Percentiles rank a stretch among this genome's conserved stretches.
These are phyloP conservation scores for Nephotettix cincticeps DNA, from an alignment of 1,140 invertebrate genomes.

Conservation along the genomic window DNA sequence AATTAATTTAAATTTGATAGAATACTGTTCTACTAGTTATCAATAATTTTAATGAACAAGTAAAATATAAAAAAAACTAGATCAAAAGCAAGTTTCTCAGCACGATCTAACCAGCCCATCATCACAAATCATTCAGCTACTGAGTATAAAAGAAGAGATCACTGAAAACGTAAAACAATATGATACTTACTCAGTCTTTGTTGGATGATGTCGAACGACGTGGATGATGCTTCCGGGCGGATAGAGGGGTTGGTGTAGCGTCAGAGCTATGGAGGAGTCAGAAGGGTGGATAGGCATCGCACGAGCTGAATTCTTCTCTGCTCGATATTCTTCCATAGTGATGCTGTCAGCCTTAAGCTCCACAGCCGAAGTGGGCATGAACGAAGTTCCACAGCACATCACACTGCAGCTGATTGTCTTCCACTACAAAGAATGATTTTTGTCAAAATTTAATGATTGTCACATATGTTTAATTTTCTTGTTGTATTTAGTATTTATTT, in stretches of 20 bases:
- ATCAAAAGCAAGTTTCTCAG: not conserved
- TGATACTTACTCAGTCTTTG: constrained; percentile 73
- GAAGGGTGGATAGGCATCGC: constrained; percentile 64
- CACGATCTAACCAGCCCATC: constrained; percentile 4
- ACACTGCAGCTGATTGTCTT: constrained; percentile 83
- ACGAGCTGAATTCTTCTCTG: constrained; percentile 58
- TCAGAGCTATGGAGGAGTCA: constrained; percentile 71
- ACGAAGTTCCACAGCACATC: constrained; percentile 71
- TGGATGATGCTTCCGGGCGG: constrained; percentile 89
- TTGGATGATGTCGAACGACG: constrained; percentile 85
- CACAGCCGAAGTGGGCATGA: constrained; percentile 65
- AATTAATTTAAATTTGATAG: too few species aligned
- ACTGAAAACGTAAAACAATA: not conserved
- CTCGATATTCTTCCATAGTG: constrained; percentile 63
- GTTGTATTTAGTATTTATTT: too few species aligned
- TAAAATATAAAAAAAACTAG: not conserved
- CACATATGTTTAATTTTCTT: too few species aligned
- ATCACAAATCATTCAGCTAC: constrained; percentile 15
- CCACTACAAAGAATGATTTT: too few species aligned
- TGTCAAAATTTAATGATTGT: too few species aligned
- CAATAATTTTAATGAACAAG: constrained; percentile 5
- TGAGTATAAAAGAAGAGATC: not conserved
- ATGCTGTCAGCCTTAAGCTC: constrained; percentile 61
- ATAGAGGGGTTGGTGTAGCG: constrained; percentile 79
- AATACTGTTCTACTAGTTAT: too few species aligned